Evolutionary conservation across 2,888 invertebrate species (phyloP).

Genomic region (Cataglyphis rosenhaueri): DNA sequence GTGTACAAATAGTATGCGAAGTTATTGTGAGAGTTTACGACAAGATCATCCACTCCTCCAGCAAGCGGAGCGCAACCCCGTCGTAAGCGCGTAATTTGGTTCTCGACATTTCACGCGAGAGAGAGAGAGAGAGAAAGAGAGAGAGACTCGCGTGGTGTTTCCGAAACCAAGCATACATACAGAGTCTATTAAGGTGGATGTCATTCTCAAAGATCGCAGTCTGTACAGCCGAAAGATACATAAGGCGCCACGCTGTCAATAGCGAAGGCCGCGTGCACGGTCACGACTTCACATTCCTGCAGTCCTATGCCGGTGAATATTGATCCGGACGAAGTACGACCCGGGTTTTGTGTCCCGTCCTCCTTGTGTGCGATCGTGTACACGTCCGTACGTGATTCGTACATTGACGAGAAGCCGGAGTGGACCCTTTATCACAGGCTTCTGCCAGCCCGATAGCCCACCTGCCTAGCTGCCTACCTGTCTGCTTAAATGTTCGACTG

Average conservation of each 20-base stretch:
- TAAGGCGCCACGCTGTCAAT: slow-evolving; percentile 47
- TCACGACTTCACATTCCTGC: slow-evolving; percentile 64
- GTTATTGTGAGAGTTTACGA: slow-evolving; percentile 11
- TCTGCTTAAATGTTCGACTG: background rate
- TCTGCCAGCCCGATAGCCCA: background rate
- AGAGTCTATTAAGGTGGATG: slow-evolving; percentile 60
- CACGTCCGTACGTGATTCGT: slow-evolving; percentile 50
- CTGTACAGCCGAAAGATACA: slow-evolving; percentile 68
- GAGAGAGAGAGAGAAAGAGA: background rate
- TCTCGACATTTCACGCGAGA: background rate
- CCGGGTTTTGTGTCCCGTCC: slow-evolving; percentile 54
- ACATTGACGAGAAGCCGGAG: slow-evolving; percentile 29
- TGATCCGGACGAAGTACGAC: slow-evolving; percentile 65
- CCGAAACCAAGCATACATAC: slow-evolving; percentile 1
- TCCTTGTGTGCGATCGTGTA: slow-evolving; percentile 36
- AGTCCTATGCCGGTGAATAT: slow-evolving; percentile 60
- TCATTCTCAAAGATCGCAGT: slow-evolving; percentile 65
- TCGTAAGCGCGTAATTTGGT: slow-evolving; percentile 42
- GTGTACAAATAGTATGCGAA: background rate
- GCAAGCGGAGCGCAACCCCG: background rate
- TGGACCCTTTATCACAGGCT: slow-evolving; percentile 43
- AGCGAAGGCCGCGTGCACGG: slow-evolving; percentile 63
- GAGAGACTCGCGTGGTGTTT: background rate
- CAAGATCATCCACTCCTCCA: slow-evolving; percentile 39
- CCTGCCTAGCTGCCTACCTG: background rate